Conservation (phyloP, 2,888 invertebrate genomes). For the Cephus pulcher region DNA sequence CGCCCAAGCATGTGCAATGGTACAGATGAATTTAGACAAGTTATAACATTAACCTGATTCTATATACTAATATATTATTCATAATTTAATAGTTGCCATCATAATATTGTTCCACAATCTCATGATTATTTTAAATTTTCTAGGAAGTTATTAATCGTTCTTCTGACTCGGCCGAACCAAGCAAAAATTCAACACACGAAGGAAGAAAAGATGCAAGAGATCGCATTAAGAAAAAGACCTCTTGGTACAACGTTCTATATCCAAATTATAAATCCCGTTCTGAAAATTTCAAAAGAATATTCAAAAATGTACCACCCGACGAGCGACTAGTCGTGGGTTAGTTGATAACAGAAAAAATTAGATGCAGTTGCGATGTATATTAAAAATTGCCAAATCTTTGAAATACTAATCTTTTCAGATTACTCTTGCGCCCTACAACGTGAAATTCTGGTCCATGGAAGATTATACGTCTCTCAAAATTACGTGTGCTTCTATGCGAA, state of each 20-base stretch:
- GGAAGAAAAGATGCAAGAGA: constrained; percentile 67
- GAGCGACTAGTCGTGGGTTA: constrained; percentile 94
- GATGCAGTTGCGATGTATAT: background rate
- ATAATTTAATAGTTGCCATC: background rate
- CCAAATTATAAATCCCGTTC: constrained; percentile 95
- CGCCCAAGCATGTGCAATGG: background rate
- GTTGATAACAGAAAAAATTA: constrained; percentile 16
- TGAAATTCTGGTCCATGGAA: constrained; percentile 95
- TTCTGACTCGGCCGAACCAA: constrained; percentile 59
- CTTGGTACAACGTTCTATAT: constrained; percentile 88
- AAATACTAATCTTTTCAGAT: constrained; percentile 73
- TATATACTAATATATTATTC: background rate
- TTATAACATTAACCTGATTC: background rate
- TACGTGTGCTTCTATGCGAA: constrained; percentile 98
- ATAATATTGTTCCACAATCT: background rate
- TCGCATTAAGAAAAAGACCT: constrained; percentile 79
- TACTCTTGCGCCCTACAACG: constrained; percentile 97
- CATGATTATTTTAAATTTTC: background rate
- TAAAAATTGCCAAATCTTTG: constrained; percentile 4
- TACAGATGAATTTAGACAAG: background rate
- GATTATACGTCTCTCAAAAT: constrained; percentile 94
- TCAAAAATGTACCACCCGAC: constrained; percentile 90
- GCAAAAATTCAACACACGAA: constrained; percentile 49
- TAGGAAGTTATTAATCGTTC: constrained; percentile 59
- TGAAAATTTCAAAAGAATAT: constrained; percentile 92